Base-by-base conservation (phyloP, 2,888 invertebrate genomes). In the Cosmopolites sordidus region DNA sequence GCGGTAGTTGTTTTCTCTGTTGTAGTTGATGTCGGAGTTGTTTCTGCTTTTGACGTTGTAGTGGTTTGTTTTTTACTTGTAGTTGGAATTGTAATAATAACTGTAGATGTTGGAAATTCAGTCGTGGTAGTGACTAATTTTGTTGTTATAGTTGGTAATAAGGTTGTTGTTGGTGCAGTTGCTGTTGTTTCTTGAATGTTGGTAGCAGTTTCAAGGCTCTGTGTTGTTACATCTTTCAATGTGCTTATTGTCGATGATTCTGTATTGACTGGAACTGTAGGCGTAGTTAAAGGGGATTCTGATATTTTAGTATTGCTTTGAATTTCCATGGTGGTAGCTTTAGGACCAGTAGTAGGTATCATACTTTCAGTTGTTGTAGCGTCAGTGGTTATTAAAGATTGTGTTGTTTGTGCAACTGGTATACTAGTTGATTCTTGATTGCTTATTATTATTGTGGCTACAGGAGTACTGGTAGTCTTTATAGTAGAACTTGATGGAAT, bases 281-380 rank as follows among this genome's bases (percentile, higher is more conserved):
- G 16, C 37, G 53, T 50, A 17, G 44, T 41, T 48, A 16, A 44
- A 3, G 22, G 8, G 4, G 22, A 8, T 22, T 22, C 22, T 16
- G 52, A 55, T 42, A 47, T 52, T 33, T 44, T 54, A 8, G 52
- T 51, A 22, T 29, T n/a, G n/a, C n/a, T 45, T 18, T 44, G 15
- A 38, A 29, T 46, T 38, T 16, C 22, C 9, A 41, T 53, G 9
- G 49, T 57, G 48, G 54, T 54, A 16, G 43, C 39, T 16, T 22
- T 42, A 33, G 51, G 16, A 33, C 2, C 11, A 8, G 33, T 33
- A 3, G 33, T 33, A n/a, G 33, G 2, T 33, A n/a, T 22, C 8
- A 22, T 22, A 22, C 4, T 3, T 8, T 8, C 33, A 33, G 11
- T 11, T n/a, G 33, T 33, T n/a, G 33, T n/a, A 33, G 9, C 27